A percentile compares a stretch with the other conserved stretches of the same genome.
These are phyloP conservation scores for Alsophila aescularia DNA, from an alignment of 2,888 invertebrate species.

Conservation along the genomic window DNA sequence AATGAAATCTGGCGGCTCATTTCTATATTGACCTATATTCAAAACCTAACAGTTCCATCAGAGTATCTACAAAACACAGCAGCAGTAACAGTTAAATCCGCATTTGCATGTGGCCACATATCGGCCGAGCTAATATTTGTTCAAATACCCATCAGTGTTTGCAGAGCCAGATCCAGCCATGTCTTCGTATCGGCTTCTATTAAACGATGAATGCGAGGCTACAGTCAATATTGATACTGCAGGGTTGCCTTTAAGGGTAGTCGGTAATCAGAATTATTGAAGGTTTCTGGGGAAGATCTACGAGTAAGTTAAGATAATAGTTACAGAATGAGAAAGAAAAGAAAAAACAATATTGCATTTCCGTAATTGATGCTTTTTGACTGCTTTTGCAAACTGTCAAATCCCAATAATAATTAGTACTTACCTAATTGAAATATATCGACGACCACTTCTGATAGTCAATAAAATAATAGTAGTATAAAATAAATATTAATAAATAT, in stretches of 20 bases:
- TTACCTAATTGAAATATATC: too few relatives aligned
- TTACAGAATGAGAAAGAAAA: too few relatives aligned
- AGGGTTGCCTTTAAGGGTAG: conserved; percentile 1
- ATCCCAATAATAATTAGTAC: too few relatives aligned
- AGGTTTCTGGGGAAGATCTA: not conserved
- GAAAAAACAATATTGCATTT: too few relatives aligned
- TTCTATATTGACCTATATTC: too few relatives aligned
- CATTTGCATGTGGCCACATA: conserved; percentile 30
- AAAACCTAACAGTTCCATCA: not conserved
- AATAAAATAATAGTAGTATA: too few relatives aligned
- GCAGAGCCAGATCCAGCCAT: conserved; percentile 44
- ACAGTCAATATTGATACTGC: conserved; percentile 29
- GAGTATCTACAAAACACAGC: not conserved
- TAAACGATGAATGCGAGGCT: conserved; percentile 34
- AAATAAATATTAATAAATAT: too few relatives aligned
- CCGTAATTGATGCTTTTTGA: too few relatives aligned
- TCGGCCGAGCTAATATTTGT: conserved; percentile 50
- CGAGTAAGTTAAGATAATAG: not conserved
- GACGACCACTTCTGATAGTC: too few relatives aligned
- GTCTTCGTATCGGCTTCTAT: conserved; percentile 45
- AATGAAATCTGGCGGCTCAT: too few relatives aligned
- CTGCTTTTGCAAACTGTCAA: too few relatives aligned
- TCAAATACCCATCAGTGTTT: conserved; percentile 50
- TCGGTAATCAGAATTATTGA: conserved; percentile 19
- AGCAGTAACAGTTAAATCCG: not conserved